Base-by-base conservation (phyloP, 2,113 vertebrate genomes). In the Dendrocopos noguchii region DNA sequence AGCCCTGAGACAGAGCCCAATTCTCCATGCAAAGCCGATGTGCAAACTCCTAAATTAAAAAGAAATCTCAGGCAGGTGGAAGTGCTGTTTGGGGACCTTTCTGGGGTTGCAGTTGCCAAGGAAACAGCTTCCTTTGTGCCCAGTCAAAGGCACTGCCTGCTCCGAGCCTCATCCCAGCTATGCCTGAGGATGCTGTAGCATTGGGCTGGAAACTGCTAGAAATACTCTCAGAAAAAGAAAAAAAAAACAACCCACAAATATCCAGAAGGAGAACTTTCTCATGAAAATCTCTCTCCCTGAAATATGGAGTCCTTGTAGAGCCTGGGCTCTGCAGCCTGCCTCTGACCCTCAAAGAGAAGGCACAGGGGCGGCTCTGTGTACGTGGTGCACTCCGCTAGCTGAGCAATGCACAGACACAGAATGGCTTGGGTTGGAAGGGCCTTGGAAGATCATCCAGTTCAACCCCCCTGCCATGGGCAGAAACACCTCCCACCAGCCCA, bases 81-180 rank as follows among this genome's bases (percentile, higher is more conserved):
- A 94, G 78, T 91, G 59, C 85, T 85, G 65, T 88, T 92, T 55
- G 78, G 91, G 86, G 92, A 96, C 82, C 42, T 80, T 91, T 87
- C 60, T 86, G 68, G 78, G 50, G 67, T 81, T 93, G 74, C 4
- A 0, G 97, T 98, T 98, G 84, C 96, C 94, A 97, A 79, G 96
- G 96, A 89, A 97, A 98, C 97, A 1, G 13, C 42, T 94, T 96
- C 87, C 70, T 95, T 87, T 95, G 85, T 96, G 95, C 96, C 94
- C 86, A 94, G 95, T 75, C 88, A 94, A 97, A 97, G 84, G 92
- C 92, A 68, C 19, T 90, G 81, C 50, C 92, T 96, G 86, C 75
- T 90, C 83, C 90, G 91, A 97, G 44, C 63, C 44, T 84, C 63
- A 64, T 96, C 83, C 90, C 95, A 95, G 91, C 90, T 93, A 86